phyloP scores from a whole-genome alignment of 2,888 invertebrate species.

The Acanthosepion pharaonis region DNA sequence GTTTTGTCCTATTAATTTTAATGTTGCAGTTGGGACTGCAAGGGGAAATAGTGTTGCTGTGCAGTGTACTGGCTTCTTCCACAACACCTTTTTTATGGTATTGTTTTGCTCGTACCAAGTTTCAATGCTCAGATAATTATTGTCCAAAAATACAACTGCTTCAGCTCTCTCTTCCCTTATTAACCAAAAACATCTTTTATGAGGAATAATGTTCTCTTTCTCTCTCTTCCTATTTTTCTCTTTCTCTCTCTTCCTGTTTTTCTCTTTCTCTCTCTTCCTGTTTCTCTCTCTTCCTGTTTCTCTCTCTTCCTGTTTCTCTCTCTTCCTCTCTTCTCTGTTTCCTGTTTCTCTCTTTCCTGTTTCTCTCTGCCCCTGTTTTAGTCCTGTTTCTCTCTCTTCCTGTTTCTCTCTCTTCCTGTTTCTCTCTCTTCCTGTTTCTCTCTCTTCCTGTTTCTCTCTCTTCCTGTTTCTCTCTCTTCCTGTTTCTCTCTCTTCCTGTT shows the following conservation, averaged over 20 bases:
- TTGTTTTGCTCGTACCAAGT: background rate
- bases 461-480: background rate
- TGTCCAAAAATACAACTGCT: too few species aligned
- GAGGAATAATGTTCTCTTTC: background rate
- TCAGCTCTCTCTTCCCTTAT: background rate
- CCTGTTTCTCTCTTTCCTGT: slow-evolving; percentile 42
- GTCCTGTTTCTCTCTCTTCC: too few species aligned
- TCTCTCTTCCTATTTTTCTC: slow-evolving; percentile 38
- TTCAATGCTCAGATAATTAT: too few species aligned
- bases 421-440: background rate
- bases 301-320: background rate
- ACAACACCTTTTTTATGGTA: background rate
- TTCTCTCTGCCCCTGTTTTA: too few species aligned
- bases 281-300: slow-evolving; percentile 42
- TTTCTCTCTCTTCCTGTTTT: background rate
- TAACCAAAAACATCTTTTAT: background rate
- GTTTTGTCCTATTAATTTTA: too few species aligned
- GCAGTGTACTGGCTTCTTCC: background rate
- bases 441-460: background rate
- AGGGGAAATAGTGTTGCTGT: too few species aligned
- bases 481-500: slow-evolving; percentile 44
- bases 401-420: background rate
- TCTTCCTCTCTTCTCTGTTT: slow-evolving; percentile 34
- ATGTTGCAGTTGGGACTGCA: too few species aligned
- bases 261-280: background rate